A percentile compares a stretch with the other conserved stretches of the same genome.
phyloP scores from a whole-genome alignment of 2,113 vertebrate genomes.

The Perca fluviatilis region DNA sequence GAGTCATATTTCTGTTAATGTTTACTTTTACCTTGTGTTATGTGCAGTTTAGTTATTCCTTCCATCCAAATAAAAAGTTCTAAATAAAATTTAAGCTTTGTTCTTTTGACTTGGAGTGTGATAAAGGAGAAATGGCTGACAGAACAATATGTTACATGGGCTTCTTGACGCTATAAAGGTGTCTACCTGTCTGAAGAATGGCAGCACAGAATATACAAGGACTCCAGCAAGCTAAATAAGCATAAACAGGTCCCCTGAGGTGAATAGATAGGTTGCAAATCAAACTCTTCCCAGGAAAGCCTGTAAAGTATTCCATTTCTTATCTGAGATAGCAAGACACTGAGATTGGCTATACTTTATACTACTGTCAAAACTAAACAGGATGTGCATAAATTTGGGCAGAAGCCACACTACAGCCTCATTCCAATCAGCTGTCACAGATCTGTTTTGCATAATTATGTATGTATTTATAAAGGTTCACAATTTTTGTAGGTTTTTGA shows the following conservation, averaged over 20 bases:
- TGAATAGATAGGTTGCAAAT: background rate
- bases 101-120: background rate
- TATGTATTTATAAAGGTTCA: background rate
- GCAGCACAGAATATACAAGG: background rate
- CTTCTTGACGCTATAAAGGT: conserved; percentile 1
- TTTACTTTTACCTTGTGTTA: background rate
- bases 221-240: conserved; percentile 14
- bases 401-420: background rate
- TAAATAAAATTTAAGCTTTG: background rate
- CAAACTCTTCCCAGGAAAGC: background rate
- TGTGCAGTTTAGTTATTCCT: background rate
- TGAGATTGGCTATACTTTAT: background rate
- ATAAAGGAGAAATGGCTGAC: background rate
- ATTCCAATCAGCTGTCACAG: background rate
- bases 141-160: background rate
- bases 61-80: background rate
- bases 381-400: conserved; percentile 1
- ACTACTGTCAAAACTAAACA: background rate
- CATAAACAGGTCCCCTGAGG: background rate
- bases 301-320: background rate
- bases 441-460: background rate
- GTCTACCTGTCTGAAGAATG: background rate
- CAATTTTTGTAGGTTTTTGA: background rate
- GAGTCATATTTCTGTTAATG: background rate
- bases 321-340: background rate